phyloP scores from a whole-genome alignment of 2,888 invertebrate species.

The Eulithis prunata region DNA sequence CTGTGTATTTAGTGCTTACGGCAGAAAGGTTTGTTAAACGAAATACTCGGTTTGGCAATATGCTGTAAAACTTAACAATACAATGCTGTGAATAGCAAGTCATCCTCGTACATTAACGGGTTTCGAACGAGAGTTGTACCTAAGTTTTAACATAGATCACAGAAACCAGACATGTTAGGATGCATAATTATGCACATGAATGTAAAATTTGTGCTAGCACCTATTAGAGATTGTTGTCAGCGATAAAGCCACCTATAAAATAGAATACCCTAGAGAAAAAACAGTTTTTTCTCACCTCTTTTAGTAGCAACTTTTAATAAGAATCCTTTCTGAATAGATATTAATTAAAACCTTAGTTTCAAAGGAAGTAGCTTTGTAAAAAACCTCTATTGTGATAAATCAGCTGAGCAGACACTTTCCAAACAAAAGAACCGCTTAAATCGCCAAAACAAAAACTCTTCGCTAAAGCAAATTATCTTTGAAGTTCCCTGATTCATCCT shows the following conservation, averaged over 20 bases:
- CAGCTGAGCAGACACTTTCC: constrained; percentile 22
- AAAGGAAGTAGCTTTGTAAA: constrained; percentile 11
- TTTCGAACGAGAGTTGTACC: not conserved
- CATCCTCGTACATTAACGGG: constrained; percentile 1
- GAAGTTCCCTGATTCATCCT: constrained; percentile 43
- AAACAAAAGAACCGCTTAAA: constrained; percentile 42
- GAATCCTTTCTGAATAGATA: not conserved
- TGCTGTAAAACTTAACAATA: not conserved
- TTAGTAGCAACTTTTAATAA: not conserved
- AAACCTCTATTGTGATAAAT: constrained; percentile 24
- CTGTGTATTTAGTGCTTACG: no score
- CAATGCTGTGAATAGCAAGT: not conserved
- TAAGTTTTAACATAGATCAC: not conserved
- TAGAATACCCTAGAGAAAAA: no score
- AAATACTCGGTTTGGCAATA: not conserved
- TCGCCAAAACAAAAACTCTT: constrained; percentile 46
- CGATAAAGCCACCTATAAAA: no score
- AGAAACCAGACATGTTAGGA: not conserved
- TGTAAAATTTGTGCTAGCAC: not conserved
- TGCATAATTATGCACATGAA: not conserved
- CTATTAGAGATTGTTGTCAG: no score
- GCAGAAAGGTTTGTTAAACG: not conserved
- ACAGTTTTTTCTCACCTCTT: no score
- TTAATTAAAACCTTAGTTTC: constrained; percentile 6
- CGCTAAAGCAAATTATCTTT: constrained; percentile 47